Evolutionary conservation across 2,797 vertebrate genomes (phyloP).

Genomic region (Amblyraja radiata): DNA sequence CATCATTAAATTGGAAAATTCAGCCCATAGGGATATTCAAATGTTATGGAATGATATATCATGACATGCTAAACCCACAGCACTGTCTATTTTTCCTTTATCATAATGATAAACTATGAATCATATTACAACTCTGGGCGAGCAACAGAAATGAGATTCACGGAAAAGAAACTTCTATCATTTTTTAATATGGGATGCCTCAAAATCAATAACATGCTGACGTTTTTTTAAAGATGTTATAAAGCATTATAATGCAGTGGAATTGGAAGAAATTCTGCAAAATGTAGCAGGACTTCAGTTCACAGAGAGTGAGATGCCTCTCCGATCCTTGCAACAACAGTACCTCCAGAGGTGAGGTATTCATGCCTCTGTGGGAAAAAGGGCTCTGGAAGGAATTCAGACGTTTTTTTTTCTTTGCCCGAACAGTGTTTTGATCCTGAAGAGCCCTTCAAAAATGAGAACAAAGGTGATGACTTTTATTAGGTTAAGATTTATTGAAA

Average conservation of each 20-base stretch:
- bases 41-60: conserved; percentile 33
- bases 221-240: conserved; percentile 15
- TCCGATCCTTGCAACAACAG: background rate
- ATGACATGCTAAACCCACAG: conserved; percentile 30
- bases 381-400: background rate
- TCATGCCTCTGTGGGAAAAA: background rate
- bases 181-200: background rate
- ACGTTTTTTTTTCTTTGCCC: background rate
- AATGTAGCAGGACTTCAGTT: background rate
- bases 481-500: conserved; percentile 35
- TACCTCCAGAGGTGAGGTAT: background rate
- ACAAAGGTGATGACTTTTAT: conserved; percentile 33
- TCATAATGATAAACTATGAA: conserved; percentile 35
- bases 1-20: conserved; percentile 33
- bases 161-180: background rate
- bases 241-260: background rate
- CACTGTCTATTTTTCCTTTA: conserved; percentile 32
- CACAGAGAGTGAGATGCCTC: background rate
- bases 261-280: conserved; percentile 17
- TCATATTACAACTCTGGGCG: conserved; percentile 9
- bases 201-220: conserved; percentile 7
- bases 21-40: conserved; percentile 32
- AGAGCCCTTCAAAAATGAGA: conserved; percentile 14
- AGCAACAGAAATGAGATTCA: conserved; percentile 14
- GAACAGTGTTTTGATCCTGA: background rate